These are phyloP conservation scores for Drosophila orosa DNA, from an alignment of 1,140 invertebrate genomes.

Conservation along the genomic window DNA sequence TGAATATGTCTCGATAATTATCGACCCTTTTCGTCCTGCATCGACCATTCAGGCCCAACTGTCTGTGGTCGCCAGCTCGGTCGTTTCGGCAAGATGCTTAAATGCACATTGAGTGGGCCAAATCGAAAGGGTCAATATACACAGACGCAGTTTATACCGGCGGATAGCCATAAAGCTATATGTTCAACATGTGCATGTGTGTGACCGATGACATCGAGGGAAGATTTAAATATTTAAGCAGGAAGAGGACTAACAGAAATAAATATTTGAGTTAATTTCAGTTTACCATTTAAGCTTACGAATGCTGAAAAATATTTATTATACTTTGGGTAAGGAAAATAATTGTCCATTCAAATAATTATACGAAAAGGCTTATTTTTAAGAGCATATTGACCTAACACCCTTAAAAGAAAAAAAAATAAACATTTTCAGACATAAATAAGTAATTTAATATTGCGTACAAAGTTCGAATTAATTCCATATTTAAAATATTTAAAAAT, in stretches of 20 bases:
- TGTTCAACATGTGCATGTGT: constrained; percentile 8
- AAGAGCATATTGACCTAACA: no score
- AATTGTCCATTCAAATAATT: neutral
- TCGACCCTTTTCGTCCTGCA: constrained; percentile 38
- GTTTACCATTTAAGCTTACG: neutral
- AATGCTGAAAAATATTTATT: neutral
- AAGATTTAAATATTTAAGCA: constrained; percentile 39
- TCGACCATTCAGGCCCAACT: constrained; percentile 13
- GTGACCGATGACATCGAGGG: constrained; percentile 8
- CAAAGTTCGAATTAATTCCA: no score
- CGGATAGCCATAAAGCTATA: constrained; percentile 33
- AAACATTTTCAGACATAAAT: no score
- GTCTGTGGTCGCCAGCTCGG: constrained; percentile 24
- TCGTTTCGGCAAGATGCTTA: constrained; percentile 47
- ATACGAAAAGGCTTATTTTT: neutral
- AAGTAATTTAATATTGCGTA: no score
- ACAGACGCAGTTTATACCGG: constrained; percentile 10
- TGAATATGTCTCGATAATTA: constrained; percentile 76
- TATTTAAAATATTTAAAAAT: no score
- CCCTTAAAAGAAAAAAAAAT: no score
- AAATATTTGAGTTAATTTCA: constrained; percentile 33
- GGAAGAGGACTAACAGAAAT: constrained; percentile 1
- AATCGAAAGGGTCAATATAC: constrained; percentile 44
- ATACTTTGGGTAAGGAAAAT: neutral
- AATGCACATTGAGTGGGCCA: constrained; percentile 47